Evolutionary conservation across 2,113 vertebrate species (phyloP).

Genomic region (Muscicapa adusta): DNA sequence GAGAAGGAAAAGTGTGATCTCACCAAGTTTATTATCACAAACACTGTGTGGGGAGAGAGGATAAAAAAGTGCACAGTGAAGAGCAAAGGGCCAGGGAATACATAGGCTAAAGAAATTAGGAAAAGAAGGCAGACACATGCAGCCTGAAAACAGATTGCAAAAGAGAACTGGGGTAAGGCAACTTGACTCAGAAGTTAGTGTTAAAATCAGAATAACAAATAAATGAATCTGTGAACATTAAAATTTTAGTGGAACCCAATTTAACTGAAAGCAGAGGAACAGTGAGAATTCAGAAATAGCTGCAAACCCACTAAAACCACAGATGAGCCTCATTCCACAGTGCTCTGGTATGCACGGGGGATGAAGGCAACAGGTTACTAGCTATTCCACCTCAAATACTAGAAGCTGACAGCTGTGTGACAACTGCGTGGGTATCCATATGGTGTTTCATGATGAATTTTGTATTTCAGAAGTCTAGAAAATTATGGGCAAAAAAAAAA

Average conservation of each 20-base stretch:
- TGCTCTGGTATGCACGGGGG: neutral
- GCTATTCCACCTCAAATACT: conserved; percentile 17
- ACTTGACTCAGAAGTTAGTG: neutral
- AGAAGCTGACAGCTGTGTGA: conserved; percentile 56
- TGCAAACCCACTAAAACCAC: conserved; percentile 10
- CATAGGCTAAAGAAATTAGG: neutral
- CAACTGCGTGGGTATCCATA: conserved; percentile 54
- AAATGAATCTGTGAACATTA: neutral
- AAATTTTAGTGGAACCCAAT: neutral
- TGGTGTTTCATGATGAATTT: conserved; percentile 14
- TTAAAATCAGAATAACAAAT: neutral
- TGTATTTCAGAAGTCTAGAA: conserved; percentile 20
- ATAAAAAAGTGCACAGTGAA: neutral
- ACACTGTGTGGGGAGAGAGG: neutral
- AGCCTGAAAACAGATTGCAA: neutral
- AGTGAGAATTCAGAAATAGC: conserved; percentile 15
- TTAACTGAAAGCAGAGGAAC: neutral
- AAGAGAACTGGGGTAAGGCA: neutral
- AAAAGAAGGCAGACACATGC: neutral
- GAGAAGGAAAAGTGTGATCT: neutral
- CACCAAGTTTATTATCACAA: neutral
- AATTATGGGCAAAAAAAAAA: neutral
- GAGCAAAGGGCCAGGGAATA: neutral
- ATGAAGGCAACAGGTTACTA: conserved; percentile 40
- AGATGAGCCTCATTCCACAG: neutral